Base-by-base conservation (phyloP, 2,113 vertebrate species). In the Atrichornis clamosus region DNA sequence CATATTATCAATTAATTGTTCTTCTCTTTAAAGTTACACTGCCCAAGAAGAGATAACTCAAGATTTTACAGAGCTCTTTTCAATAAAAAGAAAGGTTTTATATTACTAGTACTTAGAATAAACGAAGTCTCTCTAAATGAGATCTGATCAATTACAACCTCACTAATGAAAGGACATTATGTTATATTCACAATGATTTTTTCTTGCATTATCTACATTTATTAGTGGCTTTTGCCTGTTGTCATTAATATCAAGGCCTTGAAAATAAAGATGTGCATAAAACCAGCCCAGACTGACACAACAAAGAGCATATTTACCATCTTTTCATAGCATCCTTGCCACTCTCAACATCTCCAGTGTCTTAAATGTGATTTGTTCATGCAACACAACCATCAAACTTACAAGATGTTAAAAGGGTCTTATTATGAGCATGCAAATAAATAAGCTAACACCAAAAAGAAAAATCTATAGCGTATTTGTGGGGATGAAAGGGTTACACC, bases 281-380 rank as follows among this genome's bases (percentile, higher is more conserved):
- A 93, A 82, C 13, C 22, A 72, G 46, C 6, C 4, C 80, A 95
- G 96, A 94, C 58, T 85, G 94, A 97, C 95, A 96, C 76, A 98
- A 97, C 79, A 97, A 97, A 97, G 90, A 97, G 68, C 88, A 94
- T 80, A 90, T 91, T 93, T 91, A 97, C 95, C 97, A 93, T 86
- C 96, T 98, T 97, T 96, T 87, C 58, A 74, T 18, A 93, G 37
- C 42, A 93, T 58, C 27, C 20, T 91, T 78, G 69, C 24, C 62
- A 35, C 22, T 49, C 33, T 82, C 68, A 77, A 53, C 62, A 80
- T 72, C 63, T 79, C 53, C 22, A 17, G 75, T 72, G 41, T 87
- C 82, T 82, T 60, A 93, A 85, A 76, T 35, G 49, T 50, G 46
- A 50, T 79, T 97, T 96, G 62, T 26, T 85, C 91, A 90, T 4